These are phyloP conservation scores for Phrixothrix hirtus DNA, from an alignment of 2,888 invertebrate species.

Conservation along the genomic window DNA sequence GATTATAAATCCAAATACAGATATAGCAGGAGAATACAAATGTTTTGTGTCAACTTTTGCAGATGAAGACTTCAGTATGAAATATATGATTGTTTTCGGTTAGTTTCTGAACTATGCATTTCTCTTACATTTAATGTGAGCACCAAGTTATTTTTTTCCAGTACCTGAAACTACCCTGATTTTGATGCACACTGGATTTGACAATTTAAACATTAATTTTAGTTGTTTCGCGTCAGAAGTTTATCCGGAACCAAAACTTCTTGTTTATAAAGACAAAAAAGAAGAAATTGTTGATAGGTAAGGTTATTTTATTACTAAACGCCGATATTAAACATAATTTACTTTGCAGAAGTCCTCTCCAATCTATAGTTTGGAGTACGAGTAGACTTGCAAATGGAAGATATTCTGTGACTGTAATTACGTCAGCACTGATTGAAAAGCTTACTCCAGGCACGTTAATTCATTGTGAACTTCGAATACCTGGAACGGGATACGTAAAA, in stretches of 20 bases:
- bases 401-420: constrained; percentile 47
- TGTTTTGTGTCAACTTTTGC: constrained; percentile 72
- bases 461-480: constrained; percentile 53
- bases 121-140: background rate
- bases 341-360: constrained; percentile 38
- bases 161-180: constrained; percentile 50
- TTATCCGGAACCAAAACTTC: constrained; percentile 53
- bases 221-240: constrained; percentile 55
- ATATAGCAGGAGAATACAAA: constrained; percentile 73
- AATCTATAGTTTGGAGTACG: constrained; percentile 51
- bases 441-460: constrained; percentile 50
- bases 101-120: constrained; percentile 40
- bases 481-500: constrained; percentile 54
- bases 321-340: too few relatives aligned
- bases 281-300: constrained; percentile 44
- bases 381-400: constrained; percentile 45
- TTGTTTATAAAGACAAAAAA: constrained; percentile 48
- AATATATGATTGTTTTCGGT: constrained; percentile 71
- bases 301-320: too few relatives aligned
- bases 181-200: constrained; percentile 41
- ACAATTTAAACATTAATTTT: constrained; percentile 53
- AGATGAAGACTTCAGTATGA: constrained; percentile 67
- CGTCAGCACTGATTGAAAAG: constrained; percentile 41
- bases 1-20: constrained; percentile 68
- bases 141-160: constrained; percentile 34